These are phyloP conservation scores for Merodon equestris DNA, from an alignment of 2,888 invertebrate species.

Conservation along the genomic window DNA sequence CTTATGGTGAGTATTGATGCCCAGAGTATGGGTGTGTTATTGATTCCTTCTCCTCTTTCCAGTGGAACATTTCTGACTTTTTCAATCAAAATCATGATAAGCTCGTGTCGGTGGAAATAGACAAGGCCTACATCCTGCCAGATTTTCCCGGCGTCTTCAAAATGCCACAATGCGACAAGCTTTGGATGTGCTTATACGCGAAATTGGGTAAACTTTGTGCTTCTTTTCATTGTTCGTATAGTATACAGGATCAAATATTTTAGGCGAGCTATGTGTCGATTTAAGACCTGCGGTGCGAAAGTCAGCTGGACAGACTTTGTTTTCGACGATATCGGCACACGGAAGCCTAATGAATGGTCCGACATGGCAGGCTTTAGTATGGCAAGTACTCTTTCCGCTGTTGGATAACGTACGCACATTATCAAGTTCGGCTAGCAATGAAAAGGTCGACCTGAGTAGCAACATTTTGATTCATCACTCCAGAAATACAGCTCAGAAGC, in stretches of 20 bases:
- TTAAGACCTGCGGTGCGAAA: slow-evolving; percentile 96
- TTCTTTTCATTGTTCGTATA: neutral
- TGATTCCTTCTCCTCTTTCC: slow-evolving; percentile 73
- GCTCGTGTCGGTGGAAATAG: slow-evolving; percentile 85
- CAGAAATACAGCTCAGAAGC: slow-evolving; percentile 98
- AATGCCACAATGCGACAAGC: slow-evolving; percentile 92
- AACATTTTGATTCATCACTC: slow-evolving; percentile 99
- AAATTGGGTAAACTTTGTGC: slow-evolving; percentile 81
- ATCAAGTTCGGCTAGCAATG: slow-evolving; percentile 84
- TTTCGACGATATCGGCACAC: slow-evolving; percentile 98
- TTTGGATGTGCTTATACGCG: slow-evolving; percentile 97
- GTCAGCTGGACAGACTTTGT: slow-evolving; percentile 97
- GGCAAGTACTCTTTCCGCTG: slow-evolving; percentile 97
- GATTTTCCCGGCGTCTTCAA: slow-evolving; percentile 91
- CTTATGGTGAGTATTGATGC: slow-evolving; percentile 85
- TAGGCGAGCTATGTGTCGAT: slow-evolving; percentile 95
- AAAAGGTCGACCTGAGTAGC: slow-evolving; percentile 90
- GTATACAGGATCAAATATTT: slow-evolving; percentile 32
- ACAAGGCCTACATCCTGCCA: slow-evolving; percentile 88
- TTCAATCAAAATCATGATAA: slow-evolving; percentile 96
- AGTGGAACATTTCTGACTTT: slow-evolving; percentile 99
- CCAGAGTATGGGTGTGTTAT: too few species aligned
- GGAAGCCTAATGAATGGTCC: slow-evolving; percentile 91
- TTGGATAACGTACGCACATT: slow-evolving; percentile 91
- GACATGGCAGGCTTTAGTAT: slow-evolving; percentile 96